Percentiles rank a stretch among this genome's conserved stretches.
Evolutionary conservation across 2,888 invertebrate genomes (phyloP).

Genomic region (Campoplex nolae): DNA sequence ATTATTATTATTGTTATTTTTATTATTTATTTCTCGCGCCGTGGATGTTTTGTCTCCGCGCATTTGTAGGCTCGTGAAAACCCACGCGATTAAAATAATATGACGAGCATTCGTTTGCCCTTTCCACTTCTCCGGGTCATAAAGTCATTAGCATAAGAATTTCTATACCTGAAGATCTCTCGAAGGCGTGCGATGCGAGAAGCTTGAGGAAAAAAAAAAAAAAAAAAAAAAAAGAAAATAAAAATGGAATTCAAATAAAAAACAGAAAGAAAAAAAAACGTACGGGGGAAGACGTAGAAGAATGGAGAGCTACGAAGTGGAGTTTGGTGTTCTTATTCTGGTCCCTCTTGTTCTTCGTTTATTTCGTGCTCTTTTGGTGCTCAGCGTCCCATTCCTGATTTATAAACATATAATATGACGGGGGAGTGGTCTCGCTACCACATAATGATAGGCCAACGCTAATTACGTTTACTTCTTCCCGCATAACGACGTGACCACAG

Average conservation of each 20-base stretch:
- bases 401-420: slow-evolving; percentile 85
- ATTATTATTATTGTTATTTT: neutral
- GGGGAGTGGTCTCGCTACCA: slow-evolving; percentile 85
- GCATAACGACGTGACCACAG: slow-evolving; percentile 59
- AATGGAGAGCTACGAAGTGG: slow-evolving; percentile 28
- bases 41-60: slow-evolving; percentile 28
- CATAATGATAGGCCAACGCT: slow-evolving; percentile 84
- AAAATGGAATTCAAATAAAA: slow-evolving; percentile 33
- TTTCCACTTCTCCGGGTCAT: slow-evolving; percentile 76
- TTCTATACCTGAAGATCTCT: slow-evolving; percentile 81
- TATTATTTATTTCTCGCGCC: slow-evolving; percentile 9
- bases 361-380: slow-evolving; percentile 75
- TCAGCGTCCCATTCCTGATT: slow-evolving; percentile 80
- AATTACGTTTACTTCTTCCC: slow-evolving; percentile 83
- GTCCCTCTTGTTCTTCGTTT: slow-evolving; percentile 71
- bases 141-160: slow-evolving; percentile 85
- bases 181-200: slow-evolving; percentile 42
- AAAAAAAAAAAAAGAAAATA: slow-evolving; percentile 5
- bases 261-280: slow-evolving; percentile 1
- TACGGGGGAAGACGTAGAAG: slow-evolving; percentile 31
- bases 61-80: slow-evolving; percentile 76
- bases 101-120: slow-evolving; percentile 84
- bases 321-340: neutral
- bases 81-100: slow-evolving; percentile 84
- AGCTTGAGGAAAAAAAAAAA: slow-evolving; percentile 17